phyloP scores from a whole-genome alignment of 37 sponge, comb jelly and placozoan genomes.

The Halisarca cf. caerulea region DNA sequence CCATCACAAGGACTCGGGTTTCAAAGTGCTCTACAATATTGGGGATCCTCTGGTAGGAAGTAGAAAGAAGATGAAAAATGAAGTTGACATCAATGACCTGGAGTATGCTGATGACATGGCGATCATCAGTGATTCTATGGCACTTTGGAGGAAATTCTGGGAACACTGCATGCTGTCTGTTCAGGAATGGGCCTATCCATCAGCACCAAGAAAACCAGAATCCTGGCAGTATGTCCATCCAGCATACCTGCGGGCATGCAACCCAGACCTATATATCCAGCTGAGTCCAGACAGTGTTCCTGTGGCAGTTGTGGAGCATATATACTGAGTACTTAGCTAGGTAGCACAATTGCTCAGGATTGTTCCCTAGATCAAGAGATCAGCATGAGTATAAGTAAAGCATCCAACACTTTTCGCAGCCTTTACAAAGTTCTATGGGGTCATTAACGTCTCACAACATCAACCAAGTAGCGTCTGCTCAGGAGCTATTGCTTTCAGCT shows the following conservation, averaged over 20 bases:
- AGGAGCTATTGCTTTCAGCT: not conserved
- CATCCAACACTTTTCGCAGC: not conserved
- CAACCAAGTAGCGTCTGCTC: not conserved
- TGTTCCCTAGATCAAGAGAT: not conserved
- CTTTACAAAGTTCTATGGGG: not conserved
- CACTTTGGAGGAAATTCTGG: not conserved
- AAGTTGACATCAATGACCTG: not conserved
- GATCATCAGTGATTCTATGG: not conserved
- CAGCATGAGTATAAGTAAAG: not conserved
- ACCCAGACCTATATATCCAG: not conserved
- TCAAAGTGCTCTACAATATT: not conserved
- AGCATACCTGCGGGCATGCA: too few species aligned
- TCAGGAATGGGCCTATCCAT: slow-evolving; percentile 5
- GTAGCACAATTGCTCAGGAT: not conserved
- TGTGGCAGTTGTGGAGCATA: not conserved
- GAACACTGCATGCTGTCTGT: not conserved
- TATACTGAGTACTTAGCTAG: not conserved
- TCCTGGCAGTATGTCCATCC: not conserved
- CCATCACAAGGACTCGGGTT: not conserved
- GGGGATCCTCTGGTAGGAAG: not conserved
- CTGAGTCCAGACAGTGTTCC: not conserved
- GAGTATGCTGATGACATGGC: not conserved
- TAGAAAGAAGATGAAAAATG: not conserved
- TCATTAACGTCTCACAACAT: not conserved
- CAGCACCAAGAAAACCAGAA: not conserved